Conservation (phyloP, 64 coral and sea anemone species). For the Actinia equina region DNA sequence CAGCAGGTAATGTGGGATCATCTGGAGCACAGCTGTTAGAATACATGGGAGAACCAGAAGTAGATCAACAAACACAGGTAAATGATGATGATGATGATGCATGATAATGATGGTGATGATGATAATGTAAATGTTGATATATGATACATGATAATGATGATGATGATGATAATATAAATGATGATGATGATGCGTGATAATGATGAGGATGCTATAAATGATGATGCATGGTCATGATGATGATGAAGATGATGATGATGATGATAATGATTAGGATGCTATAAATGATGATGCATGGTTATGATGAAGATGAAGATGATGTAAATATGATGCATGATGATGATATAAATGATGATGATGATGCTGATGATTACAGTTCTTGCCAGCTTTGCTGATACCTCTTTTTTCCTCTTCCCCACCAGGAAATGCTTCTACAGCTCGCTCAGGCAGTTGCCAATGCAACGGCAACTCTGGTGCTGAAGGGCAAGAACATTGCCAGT, state of each 20-base stretch:
- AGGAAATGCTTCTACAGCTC: conserved; percentile 94
- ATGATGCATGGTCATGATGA: not conserved
- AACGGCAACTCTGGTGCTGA: conserved; percentile 85
- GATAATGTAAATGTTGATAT: not conserved
- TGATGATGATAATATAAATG: not conserved
- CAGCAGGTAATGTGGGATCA: conserved; percentile 79
- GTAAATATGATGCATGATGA: too few relatives aligned
- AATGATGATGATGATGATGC: not conserved
- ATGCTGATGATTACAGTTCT: not conserved
- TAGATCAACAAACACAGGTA: conserved; percentile 90
- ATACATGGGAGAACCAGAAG: conserved; percentile 93
- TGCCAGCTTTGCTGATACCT: not conserved
- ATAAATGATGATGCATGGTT: not conserved
- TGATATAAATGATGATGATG: not conserved
- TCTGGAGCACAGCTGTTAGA: conserved; percentile 78
- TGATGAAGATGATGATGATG: not conserved
- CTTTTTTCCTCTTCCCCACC: not conserved
- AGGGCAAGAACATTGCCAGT: conserved; percentile 92
- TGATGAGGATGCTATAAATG: not conserved
- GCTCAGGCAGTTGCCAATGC: conserved; percentile 98
- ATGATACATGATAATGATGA: not conserved
- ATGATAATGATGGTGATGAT: not conserved
- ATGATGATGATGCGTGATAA: not conserved
- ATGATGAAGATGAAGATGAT: not conserved
- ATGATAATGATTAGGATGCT: not conserved